phyloP scores from a whole-genome alignment of 2,113 vertebrate genomes.

The Tachysurus vachellii region DNA sequence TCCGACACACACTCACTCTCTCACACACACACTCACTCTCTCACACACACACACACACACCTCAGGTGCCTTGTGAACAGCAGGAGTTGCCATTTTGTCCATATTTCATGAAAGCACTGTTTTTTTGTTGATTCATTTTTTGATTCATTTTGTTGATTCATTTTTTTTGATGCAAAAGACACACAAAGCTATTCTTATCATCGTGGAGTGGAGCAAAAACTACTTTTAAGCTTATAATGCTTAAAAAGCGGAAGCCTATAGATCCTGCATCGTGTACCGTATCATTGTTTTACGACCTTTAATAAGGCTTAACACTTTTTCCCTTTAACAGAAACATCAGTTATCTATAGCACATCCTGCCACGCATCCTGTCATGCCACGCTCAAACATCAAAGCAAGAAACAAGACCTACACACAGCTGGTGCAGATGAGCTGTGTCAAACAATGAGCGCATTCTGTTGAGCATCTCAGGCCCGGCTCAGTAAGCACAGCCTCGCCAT shows the following conservation, averaged over 20 bases:
- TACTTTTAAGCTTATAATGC: background rate
- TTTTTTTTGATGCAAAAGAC: background rate
- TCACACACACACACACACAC: constrained; percentile 35
- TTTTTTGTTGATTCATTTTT: too few species aligned
- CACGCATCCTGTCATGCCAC: constrained; percentile 29
- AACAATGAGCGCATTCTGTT: constrained; percentile 42
- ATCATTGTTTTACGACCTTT: background rate
- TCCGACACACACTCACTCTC: too few species aligned
- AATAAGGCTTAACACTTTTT: background rate
- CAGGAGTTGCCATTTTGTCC: constrained; percentile 17
- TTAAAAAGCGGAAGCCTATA: background rate
- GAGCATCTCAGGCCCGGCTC: constrained; percentile 16
- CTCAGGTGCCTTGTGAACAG: constrained; percentile 43
- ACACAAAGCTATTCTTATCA: background rate
- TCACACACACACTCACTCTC: too few species aligned
- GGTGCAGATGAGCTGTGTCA: background rate
- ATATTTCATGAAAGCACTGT: background rate
- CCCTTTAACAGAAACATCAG: background rate
- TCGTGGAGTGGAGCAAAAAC: background rate
- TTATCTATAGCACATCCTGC: constrained; percentile 43
- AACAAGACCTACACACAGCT: constrained; percentile 14
- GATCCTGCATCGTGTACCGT: background rate
- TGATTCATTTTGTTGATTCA: too few species aligned
- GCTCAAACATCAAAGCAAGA: constrained; percentile 11
- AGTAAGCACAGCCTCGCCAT: background rate